Evolutionary conservation across 1,140 invertebrate species (phyloP), one percentile per base, ranked within the genome.

Genomic region (Papilio polytes): DNA sequence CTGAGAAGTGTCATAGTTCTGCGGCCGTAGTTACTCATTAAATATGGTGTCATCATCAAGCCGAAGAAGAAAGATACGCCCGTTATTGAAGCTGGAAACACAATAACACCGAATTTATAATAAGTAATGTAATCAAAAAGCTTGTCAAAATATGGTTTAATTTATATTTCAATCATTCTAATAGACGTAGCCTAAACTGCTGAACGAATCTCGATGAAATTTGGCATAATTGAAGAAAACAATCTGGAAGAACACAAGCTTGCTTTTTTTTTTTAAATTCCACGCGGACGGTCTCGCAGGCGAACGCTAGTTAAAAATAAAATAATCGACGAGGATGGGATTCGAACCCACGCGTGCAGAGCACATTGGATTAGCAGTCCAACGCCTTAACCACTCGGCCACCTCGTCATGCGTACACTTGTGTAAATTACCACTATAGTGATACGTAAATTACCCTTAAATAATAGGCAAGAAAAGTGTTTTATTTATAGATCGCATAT

Each of bases 321-420:
- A 85, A 85, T 63, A 66, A 86, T 66, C 97, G 97, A 97, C 97
- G 97, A 97, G 97, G 97, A 97, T 97, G 97, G 97, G 97, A 97
- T 97, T 97, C 97, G 97, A 97, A 97, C 97, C 97, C 97, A 97
- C 97, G 97, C 97, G 97, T 97, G 97, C 95, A 95, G 95, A 96
- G 95, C 95, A 95, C 95, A 95, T 96, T 95, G 95, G 95, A 95
- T 91, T 97, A 97, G 97, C 97, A 97, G 97, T 97, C 97, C 97
- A 97, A 97, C 97, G 97, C 97, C 97, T 97, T 97, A 97, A 97
- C 97, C 97, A 97, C 97, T 97, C 97, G 97, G 97, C 97, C 97
- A 97, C 97, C 97, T 97, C 97, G 97, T 97, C 97, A 82, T 80
- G 77, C 91, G n/a, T 12, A 63, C 20, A 63, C 22, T 22, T 59